Base-by-base conservation (phyloP, 1,140 invertebrate genomes). In the Pemphigus obesinymphae region DNA sequence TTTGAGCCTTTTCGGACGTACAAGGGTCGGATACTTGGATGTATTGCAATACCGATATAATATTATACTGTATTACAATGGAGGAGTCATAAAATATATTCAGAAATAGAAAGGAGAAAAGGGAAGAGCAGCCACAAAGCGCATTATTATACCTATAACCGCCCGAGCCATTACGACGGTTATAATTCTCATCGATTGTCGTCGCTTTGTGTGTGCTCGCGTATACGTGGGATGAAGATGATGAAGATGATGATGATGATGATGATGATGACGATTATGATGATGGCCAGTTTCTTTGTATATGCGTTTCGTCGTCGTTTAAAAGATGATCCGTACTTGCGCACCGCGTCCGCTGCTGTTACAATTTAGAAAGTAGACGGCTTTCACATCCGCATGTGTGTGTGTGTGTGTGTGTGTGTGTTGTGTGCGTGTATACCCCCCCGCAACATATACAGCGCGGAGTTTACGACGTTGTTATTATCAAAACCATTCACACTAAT, bases 341-440 rank as follows among this genome's bases (percentile, higher is more conserved):
- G 2, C 40, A 43, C 5, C 75, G 53, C 20, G 37, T 43, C n/a
- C 48, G 53, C n/a, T 23, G 75, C 37, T 63, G 76, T 80, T 80
- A 80, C 76, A 40, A 80, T 80, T 80, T 80, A 80, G 76, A 80
- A 80, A 80, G 76, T 80, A 63, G 76, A 63, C 76, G 76, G 76
- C 76, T 80, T 80, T 80, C 76, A 80, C 76, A 80, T 80, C 76
- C 76, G 76, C 15, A 23, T 61, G 76, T n/a, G 20, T 29, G 66
- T 23, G 63, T 26, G 37, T 43, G 40, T 26, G 73, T 55, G 73
- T 63, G 37, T 78, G 40, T 40, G 34, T 78, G 75, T 29, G 37
- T 40, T 78, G 40, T 40, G 34, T 78, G 75, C 20, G 37, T 40
- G 72, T 55, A 31, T 43, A 20, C 55, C 37, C 75, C 76, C 55